These are phyloP conservation scores for Smutsia temminckii DNA, from an alignment of 2,797 vertebrate species.

Conservation along the genomic window DNA sequence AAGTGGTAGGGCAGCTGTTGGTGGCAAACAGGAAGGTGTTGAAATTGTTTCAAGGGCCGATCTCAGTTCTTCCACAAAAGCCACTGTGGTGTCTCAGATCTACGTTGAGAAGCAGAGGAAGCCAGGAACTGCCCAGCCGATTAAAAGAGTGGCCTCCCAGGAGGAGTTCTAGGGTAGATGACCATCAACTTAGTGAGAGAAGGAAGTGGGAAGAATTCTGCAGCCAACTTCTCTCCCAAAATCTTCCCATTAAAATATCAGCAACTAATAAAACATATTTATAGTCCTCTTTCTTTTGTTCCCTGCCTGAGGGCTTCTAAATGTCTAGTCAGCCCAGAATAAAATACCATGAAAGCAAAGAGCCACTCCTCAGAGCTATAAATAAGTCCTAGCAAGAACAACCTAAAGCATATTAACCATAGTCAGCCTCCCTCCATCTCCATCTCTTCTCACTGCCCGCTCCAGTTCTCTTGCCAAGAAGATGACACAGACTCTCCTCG, in stretches of 20 bases:
- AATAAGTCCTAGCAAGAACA: slow-evolving; percentile 35
- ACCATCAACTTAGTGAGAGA: not conserved
- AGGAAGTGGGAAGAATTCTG: not conserved
- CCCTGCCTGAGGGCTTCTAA: not conserved
- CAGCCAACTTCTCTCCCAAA: not conserved
- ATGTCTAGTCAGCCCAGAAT: slow-evolving; percentile 37
- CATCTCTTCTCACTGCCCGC: not conserved
- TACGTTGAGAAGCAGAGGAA: not conserved
- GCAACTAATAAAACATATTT: not conserved
- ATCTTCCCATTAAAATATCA: slow-evolving; percentile 43
- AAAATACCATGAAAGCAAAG: slow-evolving; percentile 52
- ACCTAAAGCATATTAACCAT: not conserved
- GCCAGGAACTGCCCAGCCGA: not conserved
- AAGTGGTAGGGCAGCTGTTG: not conserved
- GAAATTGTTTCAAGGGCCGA: not conserved
- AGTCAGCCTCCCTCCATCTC: not conserved
- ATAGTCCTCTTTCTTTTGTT: not conserved
- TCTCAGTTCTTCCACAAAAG: not conserved
- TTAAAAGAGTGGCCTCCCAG: not conserved
- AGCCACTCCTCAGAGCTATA: slow-evolving; percentile 19
- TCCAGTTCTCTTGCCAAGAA: not conserved
- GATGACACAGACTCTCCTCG: not conserved
- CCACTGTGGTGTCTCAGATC: not conserved
- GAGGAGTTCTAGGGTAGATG: not conserved
- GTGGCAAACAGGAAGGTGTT: not conserved